Evolutionary conservation across 53 echinoderm and acorn worm genomes (phyloP).

Genomic region (Astropecten irregularis): DNA sequence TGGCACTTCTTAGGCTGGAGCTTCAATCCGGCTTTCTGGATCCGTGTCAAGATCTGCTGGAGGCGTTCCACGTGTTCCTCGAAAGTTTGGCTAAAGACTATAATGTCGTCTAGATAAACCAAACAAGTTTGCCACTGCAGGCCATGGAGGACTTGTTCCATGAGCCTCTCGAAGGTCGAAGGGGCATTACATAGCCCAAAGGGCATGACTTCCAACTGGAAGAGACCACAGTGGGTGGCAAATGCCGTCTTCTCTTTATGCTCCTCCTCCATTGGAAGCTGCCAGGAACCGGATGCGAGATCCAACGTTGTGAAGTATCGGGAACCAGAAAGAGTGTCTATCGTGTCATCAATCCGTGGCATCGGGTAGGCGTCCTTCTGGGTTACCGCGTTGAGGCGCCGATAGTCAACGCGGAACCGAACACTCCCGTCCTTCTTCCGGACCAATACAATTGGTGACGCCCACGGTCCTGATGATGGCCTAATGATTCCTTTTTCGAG

Average conservation of each 20-base stretch:
- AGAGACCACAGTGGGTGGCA: slow-evolving; percentile 42
- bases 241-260: no score
- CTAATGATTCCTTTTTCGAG: no score
- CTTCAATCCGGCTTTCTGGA: slow-evolving; percentile 54
- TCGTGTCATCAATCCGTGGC: no score
- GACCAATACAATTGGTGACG: no score
- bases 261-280: no score
- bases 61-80: slow-evolving; percentile 37
- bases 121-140: slow-evolving; percentile 56
- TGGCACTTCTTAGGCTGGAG: slow-evolving; percentile 65
- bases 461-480: no score
- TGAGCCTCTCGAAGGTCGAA: no score
- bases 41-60: slow-evolving; percentile 29
- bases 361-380: no score
- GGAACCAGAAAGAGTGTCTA: slow-evolving; percentile 17
- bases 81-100: slow-evolving; percentile 33
- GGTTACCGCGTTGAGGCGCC: no score
- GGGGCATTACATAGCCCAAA: no score
- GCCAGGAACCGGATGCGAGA: no score
- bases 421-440: slow-evolving; percentile 5
- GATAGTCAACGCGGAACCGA: slow-evolving; percentile 25
- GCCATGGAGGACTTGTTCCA: slow-evolving; percentile 48
- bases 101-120: no score
- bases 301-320: slow-evolving; percentile 8
- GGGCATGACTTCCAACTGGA: slow-evolving; percentile 59